Percentiles rank a stretch among this genome's conserved stretches.
Evolutionary conservation across 2,113 vertebrate species (phyloP).

Genomic region (Atractosteus spatula): DNA sequence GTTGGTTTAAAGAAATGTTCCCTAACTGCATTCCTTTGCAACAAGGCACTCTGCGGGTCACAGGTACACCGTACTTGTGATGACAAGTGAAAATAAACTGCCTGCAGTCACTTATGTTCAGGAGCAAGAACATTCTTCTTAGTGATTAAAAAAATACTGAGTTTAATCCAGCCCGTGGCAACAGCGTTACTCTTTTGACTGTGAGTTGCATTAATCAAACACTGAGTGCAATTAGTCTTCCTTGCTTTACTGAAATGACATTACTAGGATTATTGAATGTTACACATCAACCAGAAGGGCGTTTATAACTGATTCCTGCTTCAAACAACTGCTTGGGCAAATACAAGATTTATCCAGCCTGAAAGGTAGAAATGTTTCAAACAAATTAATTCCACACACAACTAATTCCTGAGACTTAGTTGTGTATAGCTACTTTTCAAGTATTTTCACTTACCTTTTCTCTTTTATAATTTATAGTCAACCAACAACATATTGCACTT

Average conservation of each 20-base stretch:
- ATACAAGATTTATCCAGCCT: too few species aligned
- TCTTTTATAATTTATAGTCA: too few species aligned
- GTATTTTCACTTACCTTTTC: background rate
- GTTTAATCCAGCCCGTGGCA: background rate
- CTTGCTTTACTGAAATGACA: background rate
- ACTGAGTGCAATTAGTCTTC: constrained; percentile 2
- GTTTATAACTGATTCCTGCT: background rate
- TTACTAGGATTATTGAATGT: background rate
- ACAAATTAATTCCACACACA: too few species aligned
- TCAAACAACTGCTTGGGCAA: too few species aligned
- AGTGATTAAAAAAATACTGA: background rate
- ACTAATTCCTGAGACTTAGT: too few species aligned
- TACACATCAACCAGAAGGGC: background rate
- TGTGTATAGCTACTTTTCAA: background rate
- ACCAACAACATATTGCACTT: too few species aligned
- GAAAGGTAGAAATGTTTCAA: too few species aligned
- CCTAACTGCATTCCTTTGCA: constrained; percentile 9
- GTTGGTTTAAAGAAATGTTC: constrained; percentile 2
- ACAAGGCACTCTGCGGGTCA: background rate
- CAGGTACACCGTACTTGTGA: constrained; percentile 5
- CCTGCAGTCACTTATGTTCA: constrained; percentile 8
- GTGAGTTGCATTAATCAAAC: constrained; percentile 10
- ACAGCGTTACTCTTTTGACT: background rate
- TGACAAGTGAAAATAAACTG: constrained; percentile 13
- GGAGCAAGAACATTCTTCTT: constrained; percentile 4